Evolutionary conservation across 1,140 invertebrate species (phyloP).

Genomic region (Trissolcus basalis): DNA sequence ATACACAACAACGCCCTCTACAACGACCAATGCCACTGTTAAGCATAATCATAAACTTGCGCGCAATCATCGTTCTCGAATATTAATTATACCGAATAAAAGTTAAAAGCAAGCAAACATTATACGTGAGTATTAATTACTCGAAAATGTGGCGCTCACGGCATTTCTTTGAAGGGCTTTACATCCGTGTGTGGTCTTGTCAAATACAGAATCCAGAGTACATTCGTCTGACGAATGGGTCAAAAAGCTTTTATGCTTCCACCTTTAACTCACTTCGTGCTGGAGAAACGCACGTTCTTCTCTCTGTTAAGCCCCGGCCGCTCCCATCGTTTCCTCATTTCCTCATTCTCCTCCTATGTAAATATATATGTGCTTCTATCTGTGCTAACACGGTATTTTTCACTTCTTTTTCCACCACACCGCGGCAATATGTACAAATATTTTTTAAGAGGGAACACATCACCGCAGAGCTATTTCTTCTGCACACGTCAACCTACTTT

Average conservation of each 20-base stretch:
- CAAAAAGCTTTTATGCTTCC: slow-evolving; percentile 70
- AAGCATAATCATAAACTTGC: slow-evolving; percentile 53
- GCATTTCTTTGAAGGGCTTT: slow-evolving; percentile 69
- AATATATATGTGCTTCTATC: slow-evolving; percentile 48
- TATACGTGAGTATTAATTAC: slow-evolving; percentile 66
- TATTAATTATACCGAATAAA: slow-evolving; percentile 59
- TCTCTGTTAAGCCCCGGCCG: slow-evolving; percentile 46
- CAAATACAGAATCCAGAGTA: slow-evolving; percentile 70
- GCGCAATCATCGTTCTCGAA: slow-evolving; percentile 52
- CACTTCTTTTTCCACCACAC: slow-evolving; percentile 24
- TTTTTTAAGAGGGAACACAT: slow-evolving; percentile 54
- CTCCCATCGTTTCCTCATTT: slow-evolving; percentile 42
- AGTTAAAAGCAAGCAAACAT: slow-evolving; percentile 68
- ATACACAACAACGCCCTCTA: neutral
- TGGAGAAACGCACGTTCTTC: slow-evolving; percentile 55
- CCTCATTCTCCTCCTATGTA: slow-evolving; percentile 44
- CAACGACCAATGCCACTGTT: no score
- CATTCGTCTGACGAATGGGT: slow-evolving; percentile 70
- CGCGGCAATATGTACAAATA: slow-evolving; percentile 67
- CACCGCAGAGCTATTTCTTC: slow-evolving; percentile 29
- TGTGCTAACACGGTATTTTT: slow-evolving; percentile 46
- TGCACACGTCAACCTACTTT: slow-evolving; percentile 54
- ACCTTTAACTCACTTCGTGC: slow-evolving; percentile 64
- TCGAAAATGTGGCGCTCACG: slow-evolving; percentile 64
- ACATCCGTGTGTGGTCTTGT: slow-evolving; percentile 65